These are phyloP conservation scores for Periophthalmodon schlosseri DNA, from an alignment of 2,113 vertebrate genomes.

Conservation along the genomic window DNA sequence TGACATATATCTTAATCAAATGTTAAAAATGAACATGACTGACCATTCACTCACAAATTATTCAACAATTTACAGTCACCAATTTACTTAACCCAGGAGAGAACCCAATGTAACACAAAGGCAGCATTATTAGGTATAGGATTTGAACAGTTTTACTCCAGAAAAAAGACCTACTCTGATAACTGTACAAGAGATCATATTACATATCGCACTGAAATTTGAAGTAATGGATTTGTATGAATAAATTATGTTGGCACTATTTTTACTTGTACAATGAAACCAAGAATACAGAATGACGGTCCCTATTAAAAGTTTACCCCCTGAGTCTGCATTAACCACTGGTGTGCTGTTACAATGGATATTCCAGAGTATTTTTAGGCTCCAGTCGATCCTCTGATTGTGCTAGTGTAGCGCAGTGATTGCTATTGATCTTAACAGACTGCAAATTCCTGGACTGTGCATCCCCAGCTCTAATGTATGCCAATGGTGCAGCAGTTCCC, in stretches of 20 bases:
- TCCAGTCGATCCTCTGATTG: slow-evolving; percentile 45
- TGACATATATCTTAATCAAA: no score
- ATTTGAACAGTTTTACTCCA: no score
- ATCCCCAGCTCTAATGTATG: slow-evolving; percentile 11
- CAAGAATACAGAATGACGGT: background rate
- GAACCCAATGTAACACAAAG: no score
- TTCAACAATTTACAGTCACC: no score
- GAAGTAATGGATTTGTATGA: no score
- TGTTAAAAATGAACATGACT: no score
- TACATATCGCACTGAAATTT: no score
- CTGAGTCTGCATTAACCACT: slow-evolving; percentile 7
- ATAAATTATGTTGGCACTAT: background rate
- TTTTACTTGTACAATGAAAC: background rate
- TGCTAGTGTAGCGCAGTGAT: slow-evolving; percentile 54
- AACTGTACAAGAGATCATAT: no score
- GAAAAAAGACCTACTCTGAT: no score
- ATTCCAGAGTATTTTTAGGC: slow-evolving; percentile 55
- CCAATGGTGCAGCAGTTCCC: background rate
- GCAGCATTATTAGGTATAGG: no score
- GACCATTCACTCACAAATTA: no score
- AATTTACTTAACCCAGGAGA: no score
- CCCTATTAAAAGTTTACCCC: background rate
- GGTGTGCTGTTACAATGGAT: slow-evolving; percentile 21
- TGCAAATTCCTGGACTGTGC: slow-evolving; percentile 30
- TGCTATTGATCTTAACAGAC: slow-evolving; percentile 65